Percentiles rank a stretch among this genome's conserved stretches.
Evolutionary conservation across 1,140 invertebrate genomes (phyloP).

Genomic region (Paraescarpia echinospica): DNA sequence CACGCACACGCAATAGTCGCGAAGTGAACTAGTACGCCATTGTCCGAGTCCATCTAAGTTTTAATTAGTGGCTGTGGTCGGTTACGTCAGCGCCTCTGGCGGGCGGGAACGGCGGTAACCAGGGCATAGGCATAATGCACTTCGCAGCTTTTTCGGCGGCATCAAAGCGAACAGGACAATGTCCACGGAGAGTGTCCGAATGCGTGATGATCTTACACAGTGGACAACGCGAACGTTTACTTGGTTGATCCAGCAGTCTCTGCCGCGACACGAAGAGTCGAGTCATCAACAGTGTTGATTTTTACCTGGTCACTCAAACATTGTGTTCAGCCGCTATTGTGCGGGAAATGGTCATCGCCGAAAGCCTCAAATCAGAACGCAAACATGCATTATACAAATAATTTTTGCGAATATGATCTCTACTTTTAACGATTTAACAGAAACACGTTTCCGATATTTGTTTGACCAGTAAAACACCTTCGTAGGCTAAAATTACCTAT

Average conservation of each 20-base stretch:
- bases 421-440: background rate
- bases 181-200: background rate
- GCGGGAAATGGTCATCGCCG: background rate
- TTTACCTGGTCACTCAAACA: background rate
- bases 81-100: constrained; percentile 2
- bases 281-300: background rate
- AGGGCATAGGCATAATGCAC: background rate
- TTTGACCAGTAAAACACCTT: background rate
- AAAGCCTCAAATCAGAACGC: background rate
- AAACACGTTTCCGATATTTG: background rate
- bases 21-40: background rate
- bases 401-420: background rate
- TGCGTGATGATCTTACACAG: background rate
- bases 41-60: background rate
- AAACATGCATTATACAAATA: background rate
- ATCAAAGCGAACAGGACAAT: background rate
- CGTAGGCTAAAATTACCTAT: too few relatives aligned
- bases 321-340: background rate
- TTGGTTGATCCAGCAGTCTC: background rate
- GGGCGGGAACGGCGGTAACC: background rate
- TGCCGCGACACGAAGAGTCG: background rate
- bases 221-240: background rate
- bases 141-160: background rate
- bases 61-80: background rate
- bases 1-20: background rate